Conservation (phyloP, 2,797 vertebrate species). For the Rhinella marina region DNA sequence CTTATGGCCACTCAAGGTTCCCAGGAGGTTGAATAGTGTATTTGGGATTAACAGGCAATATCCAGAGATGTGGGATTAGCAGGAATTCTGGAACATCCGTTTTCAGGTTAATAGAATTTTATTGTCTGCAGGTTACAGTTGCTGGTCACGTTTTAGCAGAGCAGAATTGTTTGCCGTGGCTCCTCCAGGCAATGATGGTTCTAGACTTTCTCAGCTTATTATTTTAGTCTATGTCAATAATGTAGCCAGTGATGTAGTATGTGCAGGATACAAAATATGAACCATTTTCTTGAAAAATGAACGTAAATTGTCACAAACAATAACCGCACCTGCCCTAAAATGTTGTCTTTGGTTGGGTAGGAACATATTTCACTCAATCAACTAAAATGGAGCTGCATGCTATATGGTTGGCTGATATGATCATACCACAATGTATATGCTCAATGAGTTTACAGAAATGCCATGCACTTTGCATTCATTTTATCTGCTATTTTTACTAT, state of each 20-base stretch:
- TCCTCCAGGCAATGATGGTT: background rate
- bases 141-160: background rate
- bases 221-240: background rate
- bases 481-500: too few species aligned
- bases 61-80: background rate
- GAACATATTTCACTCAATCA: background rate
- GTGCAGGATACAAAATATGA: background rate
- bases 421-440: background rate
- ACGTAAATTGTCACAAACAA: background rate
- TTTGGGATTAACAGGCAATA: background rate
- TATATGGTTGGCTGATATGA: background rate
- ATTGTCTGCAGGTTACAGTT: background rate
- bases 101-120: slow-evolving; percentile 9
- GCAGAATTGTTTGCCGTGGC: background rate
- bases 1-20: background rate
- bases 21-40: background rate
- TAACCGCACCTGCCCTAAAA: too few species aligned
- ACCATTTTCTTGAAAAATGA: background rate
- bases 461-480: too few species aligned
- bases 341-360: too few species aligned
- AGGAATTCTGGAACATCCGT: background rate
- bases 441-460: too few species aligned
- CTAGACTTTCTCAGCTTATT: background rate
- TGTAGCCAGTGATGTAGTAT: background rate
- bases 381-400: background rate